A percentile compares a stretch with the other conserved stretches of the same genome.
These are phyloP conservation scores for Dasysyrphus tricinctus DNA, from an alignment of 2,888 invertebrate genomes.

Conservation along the genomic window DNA sequence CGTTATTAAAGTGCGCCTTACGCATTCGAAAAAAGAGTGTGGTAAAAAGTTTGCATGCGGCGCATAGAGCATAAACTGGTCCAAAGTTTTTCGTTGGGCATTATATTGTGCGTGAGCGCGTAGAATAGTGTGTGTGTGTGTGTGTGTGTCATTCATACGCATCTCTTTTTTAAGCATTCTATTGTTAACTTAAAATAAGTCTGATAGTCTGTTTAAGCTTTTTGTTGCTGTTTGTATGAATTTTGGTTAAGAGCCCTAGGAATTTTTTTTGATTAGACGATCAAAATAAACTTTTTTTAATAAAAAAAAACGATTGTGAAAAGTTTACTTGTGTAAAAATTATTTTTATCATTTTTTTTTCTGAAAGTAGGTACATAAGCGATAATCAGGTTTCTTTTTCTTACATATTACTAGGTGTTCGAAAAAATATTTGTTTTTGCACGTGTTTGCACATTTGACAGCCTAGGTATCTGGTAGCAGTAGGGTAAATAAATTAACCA, in stretches of 20 bases:
- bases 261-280: conserved; percentile 59
- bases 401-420: conserved; percentile 10
- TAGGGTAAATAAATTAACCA: conserved; percentile 23
- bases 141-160: conserved; percentile 42
- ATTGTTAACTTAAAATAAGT: conserved; percentile 10
- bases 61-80: conserved; percentile 49
- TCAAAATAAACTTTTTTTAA: conserved; percentile 52
- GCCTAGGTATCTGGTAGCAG: conserved; percentile 3
- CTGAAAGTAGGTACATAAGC: conserved; percentile 20
- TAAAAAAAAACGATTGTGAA: conserved; percentile 63
- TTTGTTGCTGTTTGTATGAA: conserved; percentile 4
- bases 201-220: conserved; percentile 23
- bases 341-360: conserved; percentile 38
- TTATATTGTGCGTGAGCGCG: conserved; percentile 34
- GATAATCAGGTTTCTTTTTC: conserved; percentile 63
- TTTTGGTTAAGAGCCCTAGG: background rate
- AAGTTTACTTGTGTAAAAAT: conserved; percentile 37
- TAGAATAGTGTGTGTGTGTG: background rate
- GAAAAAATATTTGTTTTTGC: conserved; percentile 35
- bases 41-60: conserved; percentile 58
- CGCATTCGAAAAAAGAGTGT: conserved; percentile 63
- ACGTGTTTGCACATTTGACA: conserved; percentile 59
- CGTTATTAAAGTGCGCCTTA: conserved; percentile 49
- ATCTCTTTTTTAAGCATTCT: conserved; percentile 4
- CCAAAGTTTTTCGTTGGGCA: conserved; percentile 9